phyloP scores from a whole-genome alignment of 2,888 invertebrate species.

The Caenorhabditis sp. region DNA sequence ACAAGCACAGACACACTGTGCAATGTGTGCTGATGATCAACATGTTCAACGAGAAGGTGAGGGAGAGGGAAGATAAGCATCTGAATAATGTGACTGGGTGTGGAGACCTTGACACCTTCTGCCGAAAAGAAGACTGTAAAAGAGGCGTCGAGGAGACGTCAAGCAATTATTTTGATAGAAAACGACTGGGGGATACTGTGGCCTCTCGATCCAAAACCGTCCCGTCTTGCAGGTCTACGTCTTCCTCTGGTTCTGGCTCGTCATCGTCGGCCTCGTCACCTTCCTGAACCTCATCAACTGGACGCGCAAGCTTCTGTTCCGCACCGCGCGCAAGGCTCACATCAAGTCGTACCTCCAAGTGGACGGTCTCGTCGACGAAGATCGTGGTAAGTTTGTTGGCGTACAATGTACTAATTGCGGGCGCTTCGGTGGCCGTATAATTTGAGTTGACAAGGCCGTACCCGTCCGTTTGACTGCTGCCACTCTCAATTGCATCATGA shows the following conservation, averaged over 20 bases:
- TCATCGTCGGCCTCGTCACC: slow-evolving; percentile 80
- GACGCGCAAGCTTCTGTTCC: slow-evolving; percentile 73
- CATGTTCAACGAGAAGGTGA: slow-evolving; percentile 79
- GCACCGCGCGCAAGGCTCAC: slow-evolving; percentile 58
- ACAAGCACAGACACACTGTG: slow-evolving; percentile 80
- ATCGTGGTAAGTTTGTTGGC: slow-evolving; percentile 59
- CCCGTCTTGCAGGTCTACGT: slow-evolving; percentile 73
- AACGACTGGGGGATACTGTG: too few relatives aligned
- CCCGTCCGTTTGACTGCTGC: slow-evolving; percentile 18
- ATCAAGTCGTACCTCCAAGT: slow-evolving; percentile 75
- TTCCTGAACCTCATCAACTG: slow-evolving; percentile 80
- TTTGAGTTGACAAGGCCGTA: slow-evolving; percentile 53
- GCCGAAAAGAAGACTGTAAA: too few relatives aligned
- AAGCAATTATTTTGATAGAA: too few relatives aligned
- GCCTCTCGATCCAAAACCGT: too few relatives aligned
- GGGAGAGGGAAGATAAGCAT: slow-evolving; percentile 23
- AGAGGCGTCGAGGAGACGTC: neutral
- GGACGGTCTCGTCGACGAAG: slow-evolving; percentile 65
- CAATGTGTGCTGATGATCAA: slow-evolving; percentile 79
- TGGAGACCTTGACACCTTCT: slow-evolving; percentile 45
- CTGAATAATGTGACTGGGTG: slow-evolving; percentile 5
- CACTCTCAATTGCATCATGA: slow-evolving; percentile 43
- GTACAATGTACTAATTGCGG: slow-evolving; percentile 32
- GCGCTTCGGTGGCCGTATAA: slow-evolving; percentile 24
- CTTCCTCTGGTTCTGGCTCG: slow-evolving; percentile 82